phyloP scores from a whole-genome alignment of 2,797 vertebrate genomes.

The Serranus cabrilla region DNA sequence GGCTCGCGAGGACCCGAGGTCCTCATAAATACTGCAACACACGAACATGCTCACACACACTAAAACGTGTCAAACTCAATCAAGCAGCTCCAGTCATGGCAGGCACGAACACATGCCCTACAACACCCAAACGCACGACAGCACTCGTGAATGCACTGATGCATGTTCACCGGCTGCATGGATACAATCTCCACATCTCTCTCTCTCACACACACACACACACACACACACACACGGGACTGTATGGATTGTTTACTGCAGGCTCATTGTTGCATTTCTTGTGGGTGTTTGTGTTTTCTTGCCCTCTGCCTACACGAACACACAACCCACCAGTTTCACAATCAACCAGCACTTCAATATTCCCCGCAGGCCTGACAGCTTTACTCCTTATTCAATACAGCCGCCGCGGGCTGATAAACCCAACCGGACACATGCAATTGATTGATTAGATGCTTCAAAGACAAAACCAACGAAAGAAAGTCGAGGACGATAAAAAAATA shows the following conservation, averaged over 20 bases:
- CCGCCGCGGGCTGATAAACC: slow-evolving; percentile 52
- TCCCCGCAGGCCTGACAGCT: slow-evolving; percentile 59
- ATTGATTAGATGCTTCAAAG: slow-evolving; percentile 71
- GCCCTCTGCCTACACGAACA: slow-evolving; percentile 44
- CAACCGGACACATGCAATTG: slow-evolving; percentile 47
- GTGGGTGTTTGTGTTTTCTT: slow-evolving; percentile 49
- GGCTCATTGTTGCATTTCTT: slow-evolving; percentile 32
- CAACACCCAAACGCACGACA: slow-evolving; percentile 45
- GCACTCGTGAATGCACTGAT: slow-evolving; percentile 37
- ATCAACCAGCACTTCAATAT: slow-evolving; percentile 42
- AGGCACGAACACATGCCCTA: slow-evolving; percentile 56
- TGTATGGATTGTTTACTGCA: slow-evolving; percentile 31
- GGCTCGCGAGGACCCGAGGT: slow-evolving; percentile 4
- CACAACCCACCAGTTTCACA: slow-evolving; percentile 40
- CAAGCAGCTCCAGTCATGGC: slow-evolving; percentile 42
- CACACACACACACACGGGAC: neutral
- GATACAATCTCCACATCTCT: slow-evolving; percentile 10
- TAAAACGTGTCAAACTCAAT: slow-evolving; percentile 57
- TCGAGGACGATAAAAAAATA: neutral
- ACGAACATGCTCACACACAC: slow-evolving; percentile 14
- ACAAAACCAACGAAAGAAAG: slow-evolving; percentile 27
- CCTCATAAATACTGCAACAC: slow-evolving; percentile 31
- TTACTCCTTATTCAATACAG: slow-evolving; percentile 60
- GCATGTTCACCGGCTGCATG: slow-evolving; percentile 39
- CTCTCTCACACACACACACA: slow-evolving; percentile 1